Evolutionary conservation across 2,113 vertebrate genomes (phyloP), one percentile per base, ranked within the genome.

Genomic region (Tragelaphus imberbis): DNA sequence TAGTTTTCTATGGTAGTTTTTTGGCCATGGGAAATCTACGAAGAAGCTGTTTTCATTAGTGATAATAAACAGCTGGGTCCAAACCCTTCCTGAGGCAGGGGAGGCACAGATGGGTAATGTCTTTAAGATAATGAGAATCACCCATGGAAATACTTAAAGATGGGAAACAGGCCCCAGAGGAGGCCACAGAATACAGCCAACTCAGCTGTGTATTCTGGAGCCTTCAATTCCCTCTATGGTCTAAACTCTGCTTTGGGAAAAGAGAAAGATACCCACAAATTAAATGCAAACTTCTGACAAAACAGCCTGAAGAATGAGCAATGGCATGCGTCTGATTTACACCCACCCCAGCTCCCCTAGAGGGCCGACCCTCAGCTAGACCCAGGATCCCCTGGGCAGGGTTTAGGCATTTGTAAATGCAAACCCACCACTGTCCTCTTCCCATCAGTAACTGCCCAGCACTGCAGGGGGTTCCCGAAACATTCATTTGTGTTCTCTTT

Each of bases 251-350:
- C 88, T 96, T 96, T 93, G 91, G 86, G 71, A 93, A 95, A 97
- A 96, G 68, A 49, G 92, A 97, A 94, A 97, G 77, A 96, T 40
- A 81, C 56, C 88, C 95, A 87, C 92, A 91, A 89, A 96, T 97
- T 94, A 95, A 97, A 92, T 58, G 85, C 95, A 96, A 96, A 71
- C 81, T 49, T 90, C 95, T 56, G 68, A 63, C 12, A 85, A 96
- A 96, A 87, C 77, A 81, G 47, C 61, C 86, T 36, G n/a, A 96
- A 84, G 92, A 85, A 92, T 88, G 77, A 96, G 68, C 27, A 23
- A 36, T 53, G 88, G 84, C 49, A 33, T 55, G 84, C 82, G 17
- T 84, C 56, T 94, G 92, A 88, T 95, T 96, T 97, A 90, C 65
- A 96, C 90, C 47, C 63, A 21, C 49, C 30, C 80, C 7, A 2